Evolutionary conservation across 2,797 vertebrate species (phyloP).

Genomic region (Acipenser transmontanus): DNA sequence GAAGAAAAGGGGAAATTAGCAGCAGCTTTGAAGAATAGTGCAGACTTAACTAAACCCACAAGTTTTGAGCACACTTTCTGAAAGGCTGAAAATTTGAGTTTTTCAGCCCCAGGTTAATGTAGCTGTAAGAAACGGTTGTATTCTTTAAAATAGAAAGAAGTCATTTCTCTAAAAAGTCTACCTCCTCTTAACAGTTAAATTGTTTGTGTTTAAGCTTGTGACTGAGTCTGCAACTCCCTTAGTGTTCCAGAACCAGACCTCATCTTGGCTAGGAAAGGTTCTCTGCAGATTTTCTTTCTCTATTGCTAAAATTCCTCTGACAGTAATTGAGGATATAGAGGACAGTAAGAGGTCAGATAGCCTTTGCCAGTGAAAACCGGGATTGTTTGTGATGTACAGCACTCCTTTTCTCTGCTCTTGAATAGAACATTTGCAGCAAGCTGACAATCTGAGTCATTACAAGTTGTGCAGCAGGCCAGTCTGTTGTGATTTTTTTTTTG

Average conservation of each 20-base stretch:
- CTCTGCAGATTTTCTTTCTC: slow-evolving; percentile 39
- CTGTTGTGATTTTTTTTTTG: slow-evolving; percentile 18
- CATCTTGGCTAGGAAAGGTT: slow-evolving; percentile 43
- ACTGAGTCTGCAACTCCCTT: slow-evolving; percentile 3
- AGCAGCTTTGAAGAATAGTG: too few relatives aligned
- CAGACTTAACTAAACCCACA: too few relatives aligned
- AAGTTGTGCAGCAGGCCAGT: slow-evolving; percentile 54
- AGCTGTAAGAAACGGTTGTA: too few relatives aligned
- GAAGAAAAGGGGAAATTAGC: too few relatives aligned
- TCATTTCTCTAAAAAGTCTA: too few relatives aligned
- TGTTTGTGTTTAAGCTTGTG: slow-evolving; percentile 22
- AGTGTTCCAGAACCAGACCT: slow-evolving; percentile 43
- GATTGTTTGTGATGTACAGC: slow-evolving; percentile 86
- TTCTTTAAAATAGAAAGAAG: too few relatives aligned
- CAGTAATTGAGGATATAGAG: slow-evolving; percentile 82
- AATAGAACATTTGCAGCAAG: slow-evolving; percentile 70
- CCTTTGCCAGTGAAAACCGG: slow-evolving; percentile 73
- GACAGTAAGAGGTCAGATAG: slow-evolving; percentile 82
- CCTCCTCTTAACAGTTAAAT: slow-evolving; percentile 28
- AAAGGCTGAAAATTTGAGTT: too few relatives aligned
- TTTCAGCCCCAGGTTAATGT: too few relatives aligned
- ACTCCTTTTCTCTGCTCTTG: slow-evolving; percentile 80
- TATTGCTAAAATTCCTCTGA: slow-evolving; percentile 80
- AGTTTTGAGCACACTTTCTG: too few relatives aligned
- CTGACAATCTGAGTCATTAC: slow-evolving; percentile 69